These are phyloP conservation scores for Microtus ochrogaster DNA, from an alignment of 2,113 vertebrate species.

Conservation along the genomic window DNA sequence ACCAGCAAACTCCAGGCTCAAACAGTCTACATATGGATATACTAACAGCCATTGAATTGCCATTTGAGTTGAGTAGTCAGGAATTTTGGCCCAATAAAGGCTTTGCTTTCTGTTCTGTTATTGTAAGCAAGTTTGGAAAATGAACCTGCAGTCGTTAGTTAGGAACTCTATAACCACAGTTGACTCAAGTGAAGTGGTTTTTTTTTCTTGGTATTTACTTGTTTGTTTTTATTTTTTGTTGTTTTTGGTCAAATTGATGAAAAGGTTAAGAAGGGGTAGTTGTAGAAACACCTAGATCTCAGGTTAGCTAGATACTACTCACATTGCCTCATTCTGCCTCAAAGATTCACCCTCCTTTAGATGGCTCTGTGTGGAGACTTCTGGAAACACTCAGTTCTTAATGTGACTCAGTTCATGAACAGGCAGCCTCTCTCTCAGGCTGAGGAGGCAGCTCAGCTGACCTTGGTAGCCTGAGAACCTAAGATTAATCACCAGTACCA, in stretches of 20 bases:
- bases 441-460: neutral
- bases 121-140: neutral
- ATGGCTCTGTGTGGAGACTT: fast-evolving
- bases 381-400: neutral
- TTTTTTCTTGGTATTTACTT: neutral
- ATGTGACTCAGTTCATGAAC: neutral
- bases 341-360: neutral
- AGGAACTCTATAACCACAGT: neutral
- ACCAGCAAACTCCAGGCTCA: neutral
- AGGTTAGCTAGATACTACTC: neutral
- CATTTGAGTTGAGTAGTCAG: neutral
- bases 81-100: neutral
- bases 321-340: fast-evolving
- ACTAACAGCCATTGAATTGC: neutral
- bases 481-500: neutral
- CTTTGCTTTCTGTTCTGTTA: neutral
- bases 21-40: fast-evolving
- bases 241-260: neutral
- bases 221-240: no score
- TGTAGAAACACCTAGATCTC: fast-evolving
- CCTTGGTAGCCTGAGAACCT: neutral
- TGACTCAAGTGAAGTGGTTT: neutral
- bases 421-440: neutral
- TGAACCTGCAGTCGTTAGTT: neutral
- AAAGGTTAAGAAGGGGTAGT: neutral